Base-by-base conservation (phyloP, 2,797 vertebrate genomes). In the Rhinichthys osculus region DNA sequence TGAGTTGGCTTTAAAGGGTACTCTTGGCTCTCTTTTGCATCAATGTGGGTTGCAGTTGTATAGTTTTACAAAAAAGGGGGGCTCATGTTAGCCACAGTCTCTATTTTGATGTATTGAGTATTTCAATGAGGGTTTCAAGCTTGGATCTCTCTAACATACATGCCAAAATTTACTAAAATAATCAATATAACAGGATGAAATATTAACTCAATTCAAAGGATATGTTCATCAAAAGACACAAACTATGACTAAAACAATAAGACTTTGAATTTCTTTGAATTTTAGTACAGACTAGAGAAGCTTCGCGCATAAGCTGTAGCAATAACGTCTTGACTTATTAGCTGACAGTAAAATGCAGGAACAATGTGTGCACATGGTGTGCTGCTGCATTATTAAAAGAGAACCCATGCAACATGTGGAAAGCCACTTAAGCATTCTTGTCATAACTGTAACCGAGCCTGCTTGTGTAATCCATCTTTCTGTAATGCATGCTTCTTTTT, bases 321-420 rank as follows among this genome's bases (percentile, higher is more conserved):
- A 90, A 91, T 88, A 92, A 94, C 88, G 92, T 94, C 93, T 93
- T 93, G 93, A 95, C 90, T 93, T 94, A 94, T 94, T 93, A 93
- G 91, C 90, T 94, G 91, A 92, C 90, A 93, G 88, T 92, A 90
- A 89, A 85, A 70, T 92, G 90, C 70, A 89, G 91, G 92, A 92
- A 94, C 94, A 92, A 91, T 88, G 83, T 91, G 86, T 91, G 86
- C 88, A 73, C 79, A 59, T 86, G 87, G 64, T 80, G 87, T 90
- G 77, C 91, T 93, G 90, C 86, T 76, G 84, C 90, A 89, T 77
- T 94, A 91, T 93, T 88, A 80, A 92, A 91, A 72, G 35, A 44
- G 50, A 89, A 92, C 92, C 90, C 88, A 64, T 82, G 78, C 86
- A 90, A 92, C 92, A 93, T 91, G 87, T 92, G 93, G 91, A 86